A percentile compares a stretch with the other conserved stretches of the same genome.
Conservation (phyloP, 2,113 vertebrate genomes). For the Calyptommatus sinebrachiatus region DNA sequence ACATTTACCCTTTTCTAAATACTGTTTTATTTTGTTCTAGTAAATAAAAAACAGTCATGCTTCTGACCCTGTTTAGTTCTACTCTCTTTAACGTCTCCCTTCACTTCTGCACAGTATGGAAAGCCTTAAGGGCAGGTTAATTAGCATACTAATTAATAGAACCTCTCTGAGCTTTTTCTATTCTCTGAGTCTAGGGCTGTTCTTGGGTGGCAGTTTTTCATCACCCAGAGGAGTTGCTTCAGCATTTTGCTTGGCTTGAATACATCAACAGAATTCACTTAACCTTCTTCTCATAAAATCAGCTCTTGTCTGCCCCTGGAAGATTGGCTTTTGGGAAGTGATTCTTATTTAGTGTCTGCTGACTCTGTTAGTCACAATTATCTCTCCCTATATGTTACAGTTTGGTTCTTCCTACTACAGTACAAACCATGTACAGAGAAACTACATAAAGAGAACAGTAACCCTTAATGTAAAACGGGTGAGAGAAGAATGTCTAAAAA, state of each 20-base stretch:
- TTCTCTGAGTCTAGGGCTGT: background rate
- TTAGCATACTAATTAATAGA: slow-evolving; percentile 16
- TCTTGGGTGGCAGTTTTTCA: background rate
- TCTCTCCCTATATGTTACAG: too few relatives aligned
- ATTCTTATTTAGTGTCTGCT: background rate
- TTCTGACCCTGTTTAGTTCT: background rate
- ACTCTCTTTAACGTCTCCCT: background rate
- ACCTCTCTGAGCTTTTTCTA: background rate
- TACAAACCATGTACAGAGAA: too few relatives aligned
- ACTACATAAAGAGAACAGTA: too few relatives aligned
- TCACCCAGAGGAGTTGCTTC: background rate
- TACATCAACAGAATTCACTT: background rate
- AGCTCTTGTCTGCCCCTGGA: background rate
- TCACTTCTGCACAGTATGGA: background rate
- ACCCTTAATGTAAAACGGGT: too few relatives aligned
- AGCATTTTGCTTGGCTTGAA: background rate
- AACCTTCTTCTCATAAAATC: fast-evolving
- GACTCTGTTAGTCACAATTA: background rate
- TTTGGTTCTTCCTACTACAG: too few relatives aligned
- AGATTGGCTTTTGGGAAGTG: background rate
- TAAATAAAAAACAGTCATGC: background rate
- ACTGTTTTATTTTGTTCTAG: slow-evolving; percentile 6
- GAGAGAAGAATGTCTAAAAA: too few relatives aligned
- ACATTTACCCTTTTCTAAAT: background rate
- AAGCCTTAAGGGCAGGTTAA: background rate